phyloP scores from a whole-genome alignment of 2,113 vertebrate species.

The Paradoxurus hermaphroditus region DNA sequence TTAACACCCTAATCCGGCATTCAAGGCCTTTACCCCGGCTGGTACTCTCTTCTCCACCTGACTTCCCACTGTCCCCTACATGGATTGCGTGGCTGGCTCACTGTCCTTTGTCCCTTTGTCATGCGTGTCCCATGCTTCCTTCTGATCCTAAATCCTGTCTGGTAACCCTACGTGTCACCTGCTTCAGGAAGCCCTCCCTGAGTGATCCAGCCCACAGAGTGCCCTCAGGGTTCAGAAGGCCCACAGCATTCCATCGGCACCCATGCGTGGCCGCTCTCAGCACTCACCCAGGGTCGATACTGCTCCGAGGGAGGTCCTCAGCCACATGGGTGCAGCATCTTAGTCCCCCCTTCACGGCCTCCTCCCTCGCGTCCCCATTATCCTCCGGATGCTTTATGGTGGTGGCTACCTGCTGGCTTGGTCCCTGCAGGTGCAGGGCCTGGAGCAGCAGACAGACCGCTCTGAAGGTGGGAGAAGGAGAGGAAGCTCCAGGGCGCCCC shows the following conservation, averaged over 20 bases:
- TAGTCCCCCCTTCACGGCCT: not conserved
- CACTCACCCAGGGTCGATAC: not conserved
- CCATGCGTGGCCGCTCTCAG: not conserved
- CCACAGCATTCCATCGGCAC: not conserved
- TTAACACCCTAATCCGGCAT: not conserved
- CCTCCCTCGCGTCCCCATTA: not conserved
- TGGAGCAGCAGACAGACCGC: not conserved
- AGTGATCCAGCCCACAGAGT: not conserved
- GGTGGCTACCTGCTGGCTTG: not conserved
- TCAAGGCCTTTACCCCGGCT: not conserved
- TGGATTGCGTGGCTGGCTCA: fast-evolving
- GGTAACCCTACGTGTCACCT: not conserved
- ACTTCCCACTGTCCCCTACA: not conserved
- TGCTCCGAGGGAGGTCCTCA: not conserved
- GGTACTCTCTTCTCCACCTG: not conserved
- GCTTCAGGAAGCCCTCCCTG: not conserved
- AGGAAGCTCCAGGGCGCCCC: not conserved
- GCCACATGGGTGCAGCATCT: no score
- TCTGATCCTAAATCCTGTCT: no score
- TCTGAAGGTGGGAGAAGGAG: not conserved
- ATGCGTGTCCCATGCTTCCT: no score
- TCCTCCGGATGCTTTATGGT: not conserved
- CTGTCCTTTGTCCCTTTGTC: not conserved
- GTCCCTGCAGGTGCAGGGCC: not conserved
- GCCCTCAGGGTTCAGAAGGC: not conserved